Evolutionary conservation across 2,888 invertebrate genomes (phyloP), one percentile per base, ranked within the genome.

Genomic region (Peribatodes rhomboidaria): DNA sequence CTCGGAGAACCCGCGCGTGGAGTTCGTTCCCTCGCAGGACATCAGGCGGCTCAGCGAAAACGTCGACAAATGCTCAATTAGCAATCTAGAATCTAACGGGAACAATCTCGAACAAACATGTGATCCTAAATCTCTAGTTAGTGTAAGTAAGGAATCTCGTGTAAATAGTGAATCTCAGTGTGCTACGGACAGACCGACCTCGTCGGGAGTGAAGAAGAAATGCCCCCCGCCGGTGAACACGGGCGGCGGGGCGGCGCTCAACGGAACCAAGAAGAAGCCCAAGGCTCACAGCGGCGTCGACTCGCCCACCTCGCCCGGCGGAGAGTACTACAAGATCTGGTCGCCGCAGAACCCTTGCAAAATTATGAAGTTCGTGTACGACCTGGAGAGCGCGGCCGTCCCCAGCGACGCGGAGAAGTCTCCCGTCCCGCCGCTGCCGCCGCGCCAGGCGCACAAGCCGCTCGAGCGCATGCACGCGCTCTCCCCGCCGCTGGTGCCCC

Each of bases 391-490:
- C 72, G 93, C 91, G 54, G 88, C 84, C 69, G 85, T 90, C 69
- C 86, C 87, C 61, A 92, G 86, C 72, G 93, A 92, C 68, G 88
- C 91, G 61, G 94, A 96, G 69, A 96, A 96, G 62, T 95, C 95
- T 6, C 93, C 92, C 18, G 95, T 96, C 42, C 97, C 97, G 39
- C 96, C 95, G 18, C 85, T 97, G 47, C 97, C 97, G 47, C 97
- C 97, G 35, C 94, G 96, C 77, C 94, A 94, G 53, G 87, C 95
- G 35, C 97, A 97, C 85, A 95, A 96, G 73, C 97, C 97, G 11
- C 88, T 98, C 69, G 97, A 97, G 80, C 93, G 97, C 69, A 95
- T 95, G 96, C 97, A 69, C 93, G 95, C 92, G 88, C 78, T 93
- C 61, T 93, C 94, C 81, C 97, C 97, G 20, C 96, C 97, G 2